Evolutionary conservation across 2,797 vertebrate species (phyloP).

Genomic region (Sebastes diploproa): DNA sequence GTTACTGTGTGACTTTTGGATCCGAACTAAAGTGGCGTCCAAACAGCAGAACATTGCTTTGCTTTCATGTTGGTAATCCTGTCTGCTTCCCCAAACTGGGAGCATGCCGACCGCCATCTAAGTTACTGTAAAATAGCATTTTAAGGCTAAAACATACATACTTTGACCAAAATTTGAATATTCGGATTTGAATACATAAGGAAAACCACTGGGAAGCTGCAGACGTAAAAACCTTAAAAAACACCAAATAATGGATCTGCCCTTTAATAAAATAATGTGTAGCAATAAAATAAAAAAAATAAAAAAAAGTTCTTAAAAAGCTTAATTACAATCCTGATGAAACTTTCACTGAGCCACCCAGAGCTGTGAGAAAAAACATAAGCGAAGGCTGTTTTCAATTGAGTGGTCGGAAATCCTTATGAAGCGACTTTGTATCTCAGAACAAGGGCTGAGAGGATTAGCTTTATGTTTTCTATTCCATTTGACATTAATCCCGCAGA

Average conservation of each 20-base stretch:
- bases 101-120: too few relatives aligned
- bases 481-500: slow-evolving; percentile 76
- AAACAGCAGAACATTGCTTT: too few relatives aligned
- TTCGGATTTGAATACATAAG: too few relatives aligned
- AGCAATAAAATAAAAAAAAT: background rate
- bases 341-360: slow-evolving; percentile 42
- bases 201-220: too few relatives aligned
- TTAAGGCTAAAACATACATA: too few relatives aligned
- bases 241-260: background rate
- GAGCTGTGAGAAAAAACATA: slow-evolving; percentile 17
- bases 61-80: too few relatives aligned
- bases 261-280: background rate
- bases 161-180: too few relatives aligned
- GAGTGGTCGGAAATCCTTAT: slow-evolving; percentile 49
- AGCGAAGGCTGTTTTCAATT: slow-evolving; percentile 45
- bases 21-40: too few relatives aligned
- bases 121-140: too few relatives aligned
- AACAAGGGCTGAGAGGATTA: slow-evolving; percentile 76
- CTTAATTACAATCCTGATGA: slow-evolving; percentile 5
- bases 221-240: background rate
- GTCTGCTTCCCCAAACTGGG: too few relatives aligned
- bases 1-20: too few relatives aligned
- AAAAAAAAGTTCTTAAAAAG: slow-evolving; percentile 5
- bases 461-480: slow-evolving; percentile 71
- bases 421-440: slow-evolving; percentile 62